These are phyloP conservation scores for Noctua pronuba DNA, from an alignment of 2,888 invertebrate species.

Conservation along the genomic window DNA sequence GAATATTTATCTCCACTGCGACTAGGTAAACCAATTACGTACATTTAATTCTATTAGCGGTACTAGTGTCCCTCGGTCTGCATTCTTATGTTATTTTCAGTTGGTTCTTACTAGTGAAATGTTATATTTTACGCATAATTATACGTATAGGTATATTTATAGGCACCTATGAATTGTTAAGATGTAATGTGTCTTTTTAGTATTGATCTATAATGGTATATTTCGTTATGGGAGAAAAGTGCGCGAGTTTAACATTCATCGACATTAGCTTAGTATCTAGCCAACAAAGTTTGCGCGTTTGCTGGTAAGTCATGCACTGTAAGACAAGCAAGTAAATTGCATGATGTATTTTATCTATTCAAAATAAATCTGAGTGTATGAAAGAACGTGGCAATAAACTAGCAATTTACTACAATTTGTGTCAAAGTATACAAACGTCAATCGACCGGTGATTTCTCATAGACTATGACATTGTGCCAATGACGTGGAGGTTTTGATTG, in stretches of 20 bases:
- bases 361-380: conserved; percentile 6
- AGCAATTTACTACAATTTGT: conserved; percentile 38
- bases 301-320: conserved; percentile 73
- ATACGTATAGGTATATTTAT: background rate
- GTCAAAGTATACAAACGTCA: conserved; percentile 48
- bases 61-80: conserved; percentile 66
- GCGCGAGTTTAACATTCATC: conserved; percentile 70
- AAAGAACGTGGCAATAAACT: conserved; percentile 19
- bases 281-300: conserved; percentile 69
- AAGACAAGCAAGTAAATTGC: conserved; percentile 13
- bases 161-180: background rate
- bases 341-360: background rate
- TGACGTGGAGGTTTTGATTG: conserved; percentile 78
- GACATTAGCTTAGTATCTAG: conserved; percentile 60
- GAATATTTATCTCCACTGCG: conserved; percentile 59
- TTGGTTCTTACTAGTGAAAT: conserved; percentile 47
- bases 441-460: conserved; percentile 65
- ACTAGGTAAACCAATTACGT: conserved; percentile 82
- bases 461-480: conserved; percentile 70
- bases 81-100: conserved; percentile 69
- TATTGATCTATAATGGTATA: conserved; percentile 50
- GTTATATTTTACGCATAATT: conserved; percentile 22
- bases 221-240: conserved; percentile 68
- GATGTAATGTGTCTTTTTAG: background rate
- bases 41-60: conserved; percentile 82